Evolutionary conservation across 2,797 vertebrate species (phyloP).

Genomic region (Pristis pectinata): DNA sequence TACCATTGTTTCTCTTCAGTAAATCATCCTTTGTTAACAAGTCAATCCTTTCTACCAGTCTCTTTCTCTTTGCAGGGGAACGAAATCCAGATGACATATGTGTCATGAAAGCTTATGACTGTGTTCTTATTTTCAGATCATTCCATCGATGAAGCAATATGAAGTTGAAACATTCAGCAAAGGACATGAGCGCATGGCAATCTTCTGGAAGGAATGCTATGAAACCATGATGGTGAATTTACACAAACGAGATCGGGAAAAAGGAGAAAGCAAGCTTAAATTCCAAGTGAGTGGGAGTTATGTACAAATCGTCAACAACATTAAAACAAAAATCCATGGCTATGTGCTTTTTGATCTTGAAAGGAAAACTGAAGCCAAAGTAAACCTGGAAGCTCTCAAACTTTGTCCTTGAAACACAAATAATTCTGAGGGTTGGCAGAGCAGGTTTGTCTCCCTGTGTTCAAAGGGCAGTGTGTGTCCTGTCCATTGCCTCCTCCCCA

Average conservation of each 20-base stretch:
- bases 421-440: neutral
- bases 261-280: conserved; percentile 94
- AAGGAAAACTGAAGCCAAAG: neutral
- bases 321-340: neutral
- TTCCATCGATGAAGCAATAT: conserved; percentile 97
- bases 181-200: conserved; percentile 80
- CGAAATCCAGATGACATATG: neutral
- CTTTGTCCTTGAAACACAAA: neutral
- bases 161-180: conserved; percentile 84
- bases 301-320: too few relatives aligned
- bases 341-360: neutral
- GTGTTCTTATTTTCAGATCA: conserved; percentile 65
- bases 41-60: neutral
- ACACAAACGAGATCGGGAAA: conserved; percentile 81
- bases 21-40: neutral
- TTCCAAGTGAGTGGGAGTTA: conserved; percentile 73
- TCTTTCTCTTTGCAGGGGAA: neutral
- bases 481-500: neutral
- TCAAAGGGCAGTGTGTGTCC: neutral
- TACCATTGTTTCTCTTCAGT: conserved; percentile 34
- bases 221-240: conserved; percentile 89
- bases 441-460: neutral
- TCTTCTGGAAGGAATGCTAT: conserved; percentile 91
- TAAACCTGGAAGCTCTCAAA: neutral
- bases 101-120: conserved; percentile 7